phyloP scores from a whole-genome alignment of 2,113 vertebrate genomes.

The Mandrillus leucophaeus region DNA sequence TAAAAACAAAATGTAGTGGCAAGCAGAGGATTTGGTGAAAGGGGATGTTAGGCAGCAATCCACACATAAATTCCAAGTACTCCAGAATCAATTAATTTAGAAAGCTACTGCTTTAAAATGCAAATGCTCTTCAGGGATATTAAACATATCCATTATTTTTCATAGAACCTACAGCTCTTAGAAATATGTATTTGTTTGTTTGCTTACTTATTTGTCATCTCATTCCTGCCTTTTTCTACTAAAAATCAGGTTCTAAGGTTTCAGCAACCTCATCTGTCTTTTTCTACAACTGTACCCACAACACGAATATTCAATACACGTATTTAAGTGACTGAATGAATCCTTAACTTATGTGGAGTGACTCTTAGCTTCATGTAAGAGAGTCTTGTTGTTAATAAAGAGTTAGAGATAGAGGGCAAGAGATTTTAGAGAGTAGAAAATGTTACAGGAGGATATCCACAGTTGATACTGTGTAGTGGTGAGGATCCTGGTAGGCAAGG shows the following conservation, averaged over 20 bases:
- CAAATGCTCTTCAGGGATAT: not conserved
- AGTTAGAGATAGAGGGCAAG: not conserved
- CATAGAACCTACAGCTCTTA: not conserved
- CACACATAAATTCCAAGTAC: not conserved
- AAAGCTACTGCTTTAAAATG: not conserved
- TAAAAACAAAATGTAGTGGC: not conserved
- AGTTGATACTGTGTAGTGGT: not conserved
- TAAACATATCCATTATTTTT: conserved; percentile 13
- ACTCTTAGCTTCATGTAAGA: not conserved
- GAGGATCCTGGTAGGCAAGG: not conserved
- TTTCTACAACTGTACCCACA: not conserved
- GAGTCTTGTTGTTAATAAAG: not conserved
- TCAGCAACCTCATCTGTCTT: not conserved
- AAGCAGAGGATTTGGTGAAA: not conserved
- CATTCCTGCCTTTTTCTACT: not conserved
- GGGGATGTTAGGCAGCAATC: not conserved
- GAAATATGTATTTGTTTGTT: not conserved
- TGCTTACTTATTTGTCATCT: not conserved
- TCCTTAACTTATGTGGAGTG: not conserved
- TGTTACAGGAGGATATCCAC: not conserved
- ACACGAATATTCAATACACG: not conserved
- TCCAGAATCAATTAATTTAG: conserved; percentile 15
- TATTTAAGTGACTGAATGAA: conserved; percentile 14
- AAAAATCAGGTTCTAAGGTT: not conserved
- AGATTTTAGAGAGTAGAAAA: not conserved